phyloP scores from a whole-genome alignment of 2,888 invertebrate species.

The Lydus trimaculatus region DNA sequence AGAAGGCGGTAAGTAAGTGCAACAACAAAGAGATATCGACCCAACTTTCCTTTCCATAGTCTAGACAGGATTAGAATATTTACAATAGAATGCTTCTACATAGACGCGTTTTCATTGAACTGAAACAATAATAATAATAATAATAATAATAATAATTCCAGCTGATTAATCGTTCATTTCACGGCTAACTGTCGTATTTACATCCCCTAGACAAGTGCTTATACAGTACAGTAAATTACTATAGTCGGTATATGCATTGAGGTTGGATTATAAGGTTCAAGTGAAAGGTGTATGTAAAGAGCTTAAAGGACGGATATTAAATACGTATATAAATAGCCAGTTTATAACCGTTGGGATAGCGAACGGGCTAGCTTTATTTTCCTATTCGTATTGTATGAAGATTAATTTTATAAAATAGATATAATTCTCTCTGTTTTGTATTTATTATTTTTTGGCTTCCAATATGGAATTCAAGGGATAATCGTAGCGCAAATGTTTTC shows the following conservation, averaged over 20 bases:
- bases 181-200: not conserved
- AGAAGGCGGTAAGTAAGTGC: not conserved
- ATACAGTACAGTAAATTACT: not conserved
- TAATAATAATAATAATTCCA: not conserved
- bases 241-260: not conserved
- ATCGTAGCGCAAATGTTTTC: not conserved
- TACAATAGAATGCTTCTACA: not conserved
- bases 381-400: slow-evolving; percentile 10
- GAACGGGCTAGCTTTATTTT: slow-evolving; percentile 2
- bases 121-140: not conserved
- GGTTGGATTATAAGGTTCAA: slow-evolving; percentile 12
- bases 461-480: not conserved
- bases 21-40: not conserved
- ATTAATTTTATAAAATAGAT: slow-evolving; percentile 15
- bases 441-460: slow-evolving; percentile 1
- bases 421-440: not conserved
- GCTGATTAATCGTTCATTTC: not conserved
- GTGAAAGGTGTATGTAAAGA: slow-evolving; percentile 10
- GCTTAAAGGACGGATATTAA: slow-evolving; percentile 22
- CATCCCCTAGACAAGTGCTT: not conserved
- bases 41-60: not conserved
- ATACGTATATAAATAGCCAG: slow-evolving; percentile 20
- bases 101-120: not conserved
- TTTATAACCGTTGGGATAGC: slow-evolving; percentile 12
- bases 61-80: not conserved